Conservation (phyloP, 2,888 invertebrate genomes). For the Muschampia plurimacula region DNA sequence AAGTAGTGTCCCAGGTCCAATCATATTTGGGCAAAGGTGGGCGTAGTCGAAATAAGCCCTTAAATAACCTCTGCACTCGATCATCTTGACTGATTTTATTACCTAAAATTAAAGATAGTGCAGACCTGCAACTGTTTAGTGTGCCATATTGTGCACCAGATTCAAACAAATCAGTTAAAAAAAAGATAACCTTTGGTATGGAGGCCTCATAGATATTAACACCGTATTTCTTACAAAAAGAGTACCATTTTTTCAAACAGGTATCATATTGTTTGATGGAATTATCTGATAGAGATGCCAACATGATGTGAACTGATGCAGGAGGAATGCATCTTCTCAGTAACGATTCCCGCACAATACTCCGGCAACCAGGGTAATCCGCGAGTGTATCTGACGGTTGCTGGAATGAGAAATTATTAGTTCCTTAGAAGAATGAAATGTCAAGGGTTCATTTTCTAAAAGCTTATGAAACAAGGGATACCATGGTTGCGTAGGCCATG, state of each 20-base stretch:
- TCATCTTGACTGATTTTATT: conserved; percentile 25
- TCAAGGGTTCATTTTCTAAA: conserved; percentile 1
- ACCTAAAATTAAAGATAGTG: conserved; percentile 33
- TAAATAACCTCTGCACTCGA: conserved; percentile 33
- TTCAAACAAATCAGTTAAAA: conserved; percentile 23
- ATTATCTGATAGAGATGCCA: conserved; percentile 13
- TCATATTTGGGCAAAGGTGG: conserved; percentile 39
- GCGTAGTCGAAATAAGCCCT: conserved; percentile 35
- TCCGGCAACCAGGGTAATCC: conserved; percentile 25
- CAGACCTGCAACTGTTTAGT: conserved; percentile 37
- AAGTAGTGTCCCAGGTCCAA: conserved; percentile 35
- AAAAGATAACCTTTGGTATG: conserved; percentile 22
- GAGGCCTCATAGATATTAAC: conserved; percentile 21
- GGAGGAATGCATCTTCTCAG: conserved; percentile 9
- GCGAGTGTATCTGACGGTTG: conserved; percentile 5
- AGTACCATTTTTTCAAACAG: conserved; percentile 14
- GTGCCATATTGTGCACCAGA: conserved; percentile 34
- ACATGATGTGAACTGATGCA: conserved; percentile 5
- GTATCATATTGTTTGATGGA: conserved; percentile 20
- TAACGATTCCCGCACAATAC: conserved; percentile 12
- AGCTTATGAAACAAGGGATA: conserved; percentile 8
- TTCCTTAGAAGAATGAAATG: not conserved
- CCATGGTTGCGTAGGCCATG: conserved; percentile 20
- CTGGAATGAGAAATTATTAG: conserved; percentile 21
- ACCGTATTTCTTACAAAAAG: conserved; percentile 10